A percentile compares a stretch with the other conserved stretches of the same genome.
phyloP scores from a whole-genome alignment of 64 coral and sea anemone species.

The Stichodactyla helianthus region DNA sequence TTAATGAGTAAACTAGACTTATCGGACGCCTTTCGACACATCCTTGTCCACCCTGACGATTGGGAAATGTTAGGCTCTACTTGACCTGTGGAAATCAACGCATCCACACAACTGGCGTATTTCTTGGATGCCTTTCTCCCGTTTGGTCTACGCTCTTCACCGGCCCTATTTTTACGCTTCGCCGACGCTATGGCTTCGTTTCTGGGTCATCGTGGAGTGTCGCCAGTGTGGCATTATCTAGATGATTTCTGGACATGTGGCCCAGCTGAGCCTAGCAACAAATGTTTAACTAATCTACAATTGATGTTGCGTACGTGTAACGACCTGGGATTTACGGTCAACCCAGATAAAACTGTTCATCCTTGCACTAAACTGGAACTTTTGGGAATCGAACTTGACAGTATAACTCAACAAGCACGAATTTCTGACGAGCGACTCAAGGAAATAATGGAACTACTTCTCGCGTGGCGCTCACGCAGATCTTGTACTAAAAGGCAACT shows the following conservation, averaged over 20 bases:
- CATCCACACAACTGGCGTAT: too few species aligned
- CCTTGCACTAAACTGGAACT: constrained; percentile 24
- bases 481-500: constrained; percentile 40
- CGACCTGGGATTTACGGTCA: constrained; percentile 3
- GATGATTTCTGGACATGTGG: constrained; percentile 32
- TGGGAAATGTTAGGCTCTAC: too few species aligned
- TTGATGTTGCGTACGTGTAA: background rate
- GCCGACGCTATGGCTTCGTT: background rate
- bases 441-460: background rate
- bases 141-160: background rate
- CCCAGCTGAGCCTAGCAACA: background rate
- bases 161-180: background rate
- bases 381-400: constrained; percentile 21
- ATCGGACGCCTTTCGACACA: too few species aligned
- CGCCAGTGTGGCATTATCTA: constrained; percentile 17
- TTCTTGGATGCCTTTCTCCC: background rate
- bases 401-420: constrained; percentile 8
- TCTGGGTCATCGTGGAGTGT: background rate
- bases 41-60: too few species aligned
- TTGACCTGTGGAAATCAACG: too few species aligned
- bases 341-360: constrained; percentile 11
- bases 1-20: too few species aligned
- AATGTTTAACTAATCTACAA: too few species aligned
- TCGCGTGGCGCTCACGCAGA: background rate
- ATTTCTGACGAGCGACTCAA: background rate